phyloP scores from a whole-genome alignment of 2,797 vertebrate genomes.

The Sebastiscus albofasciatus region DNA sequence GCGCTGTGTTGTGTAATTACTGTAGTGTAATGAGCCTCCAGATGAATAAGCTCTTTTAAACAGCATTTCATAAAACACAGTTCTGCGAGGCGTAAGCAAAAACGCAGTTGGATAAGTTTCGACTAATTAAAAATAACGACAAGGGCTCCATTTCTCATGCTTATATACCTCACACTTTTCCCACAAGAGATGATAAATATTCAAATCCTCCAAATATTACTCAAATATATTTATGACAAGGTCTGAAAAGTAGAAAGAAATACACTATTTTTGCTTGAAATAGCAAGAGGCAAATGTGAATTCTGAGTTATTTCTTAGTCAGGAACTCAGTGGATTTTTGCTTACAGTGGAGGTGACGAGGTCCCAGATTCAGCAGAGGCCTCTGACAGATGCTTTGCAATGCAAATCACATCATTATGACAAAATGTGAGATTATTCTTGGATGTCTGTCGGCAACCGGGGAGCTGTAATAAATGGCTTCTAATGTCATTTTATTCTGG shows the following conservation, averaged over 20 bases:
- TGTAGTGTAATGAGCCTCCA: conserved; percentile 27
- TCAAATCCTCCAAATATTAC: conserved; percentile 11
- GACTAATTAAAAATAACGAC: conserved; percentile 23
- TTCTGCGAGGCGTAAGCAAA: conserved; percentile 14
- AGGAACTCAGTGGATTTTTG: conserved; percentile 19
- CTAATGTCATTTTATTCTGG: conserved; percentile 67
- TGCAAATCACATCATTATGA: conserved; percentile 79
- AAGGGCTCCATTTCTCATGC: conserved; percentile 1
- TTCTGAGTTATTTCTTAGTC: conserved; percentile 21
- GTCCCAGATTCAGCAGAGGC: conserved; percentile 37
- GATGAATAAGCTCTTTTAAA: conserved; percentile 34
- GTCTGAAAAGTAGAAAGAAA: neutral
- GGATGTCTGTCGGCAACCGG: conserved; percentile 44
- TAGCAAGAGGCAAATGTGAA: neutral
- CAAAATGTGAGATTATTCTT: conserved; percentile 69
- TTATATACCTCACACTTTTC: conserved; percentile 18
- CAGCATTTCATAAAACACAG: neutral
- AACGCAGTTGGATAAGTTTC: conserved; percentile 10
- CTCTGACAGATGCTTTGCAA: conserved; percentile 69
- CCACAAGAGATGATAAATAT: neutral
- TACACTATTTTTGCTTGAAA: conserved; percentile 15
- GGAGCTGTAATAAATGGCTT: conserved; percentile 60
- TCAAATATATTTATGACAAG: conserved; percentile 11
- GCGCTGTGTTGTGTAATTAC: conserved; percentile 28
- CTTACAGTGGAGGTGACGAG: conserved; percentile 29